Evolutionary conservation across 2,113 vertebrate species (phyloP).

Genomic region (Scophthalmus maximus): DNA sequence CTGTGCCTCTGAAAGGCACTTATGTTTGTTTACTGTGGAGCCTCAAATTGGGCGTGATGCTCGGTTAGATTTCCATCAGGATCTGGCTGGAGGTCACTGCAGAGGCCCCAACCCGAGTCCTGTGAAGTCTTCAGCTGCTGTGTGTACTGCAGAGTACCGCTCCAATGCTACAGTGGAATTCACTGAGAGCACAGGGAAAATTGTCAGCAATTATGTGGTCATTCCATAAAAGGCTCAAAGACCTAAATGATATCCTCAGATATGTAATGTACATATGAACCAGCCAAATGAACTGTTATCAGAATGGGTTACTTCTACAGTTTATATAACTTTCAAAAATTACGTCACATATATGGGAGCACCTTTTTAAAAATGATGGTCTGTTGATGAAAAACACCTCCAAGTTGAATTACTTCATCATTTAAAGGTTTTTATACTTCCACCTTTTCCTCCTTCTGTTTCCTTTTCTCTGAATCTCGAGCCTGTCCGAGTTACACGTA

Average conservation of each 20-base stretch:
- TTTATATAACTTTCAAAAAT: slow-evolving; percentile 55
- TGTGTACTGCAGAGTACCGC: slow-evolving; percentile 46
- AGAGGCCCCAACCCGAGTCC: slow-evolving; percentile 51
- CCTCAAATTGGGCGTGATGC: slow-evolving; percentile 69
- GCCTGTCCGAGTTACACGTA: not conserved
- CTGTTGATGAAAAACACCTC: slow-evolving; percentile 39
- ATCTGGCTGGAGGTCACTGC: slow-evolving; percentile 69
- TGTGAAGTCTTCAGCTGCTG: slow-evolving; percentile 63
- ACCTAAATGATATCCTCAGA: slow-evolving; percentile 60
- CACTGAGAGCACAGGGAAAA: slow-evolving; percentile 17
- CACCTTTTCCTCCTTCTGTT: not conserved
- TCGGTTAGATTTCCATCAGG: slow-evolving; percentile 79
- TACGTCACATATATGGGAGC: slow-evolving; percentile 33
- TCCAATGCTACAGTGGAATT: slow-evolving; percentile 41
- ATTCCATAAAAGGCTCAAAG: slow-evolving; percentile 61
- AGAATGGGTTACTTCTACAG: slow-evolving; percentile 42
- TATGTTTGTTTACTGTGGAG: slow-evolving; percentile 73
- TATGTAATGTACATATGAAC: slow-evolving; percentile 60
- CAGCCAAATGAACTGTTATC: slow-evolving; percentile 44
- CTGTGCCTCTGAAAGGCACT: slow-evolving; percentile 65
- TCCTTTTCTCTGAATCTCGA: not conserved
- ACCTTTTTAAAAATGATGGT: slow-evolving; percentile 24
- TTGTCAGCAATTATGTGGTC: slow-evolving; percentile 45
- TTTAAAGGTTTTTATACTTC: not conserved
- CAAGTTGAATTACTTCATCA: not conserved